Base-by-base conservation (phyloP, 23 tunicate genomes). In the Phallusia fumigata region DNA sequence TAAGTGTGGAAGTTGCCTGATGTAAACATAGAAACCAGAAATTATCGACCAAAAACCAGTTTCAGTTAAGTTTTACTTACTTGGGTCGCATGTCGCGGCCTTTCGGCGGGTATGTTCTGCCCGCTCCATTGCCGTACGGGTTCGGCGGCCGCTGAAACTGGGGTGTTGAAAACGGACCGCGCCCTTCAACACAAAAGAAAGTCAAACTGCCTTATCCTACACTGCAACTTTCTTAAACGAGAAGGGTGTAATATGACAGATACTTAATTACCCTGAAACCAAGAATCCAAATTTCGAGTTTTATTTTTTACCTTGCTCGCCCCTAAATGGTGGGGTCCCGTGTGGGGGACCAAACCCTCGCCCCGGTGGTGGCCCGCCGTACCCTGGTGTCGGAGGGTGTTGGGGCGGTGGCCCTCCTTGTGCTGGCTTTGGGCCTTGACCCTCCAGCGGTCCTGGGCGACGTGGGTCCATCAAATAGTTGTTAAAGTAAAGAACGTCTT, bases 381-480 rank as follows among this genome's bases (percentile, higher is more conserved):
- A 81, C 32, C 44, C 79, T 0, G 83, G 77, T 16, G 87, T 76
- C 0, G 64, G 53, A 2, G 91, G 91, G 6, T 49, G 75, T 32
- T 77, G 40, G 53, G 77, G 86, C 3, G 87, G 75, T 12, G 93
- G 76, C 0, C 88, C 80, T 0, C 78, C 75, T 35, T 74, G 65
- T 8, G 87, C 21, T 19, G 90, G 86, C 65, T 83, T 82, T 22
- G 81, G 76, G 0, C 80, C 86, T 19, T 83, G 80, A 26, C 95
- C 91, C 35, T 90, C 95, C 72, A 98, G 79, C 13, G 97, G 97
- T 26, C 93, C 93, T 12, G 99, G 99, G 18, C 99, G 80, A 65
- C 90, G 72, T 10, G 97, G 97, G 72, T 97, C 99, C 90, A 86
- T 89, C 76, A 97, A 53, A 58, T 97, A 97, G 80, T 92, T 92